phyloP scores from a whole-genome alignment of 2,888 invertebrate species.

The Cephus pygmeus region DNA sequence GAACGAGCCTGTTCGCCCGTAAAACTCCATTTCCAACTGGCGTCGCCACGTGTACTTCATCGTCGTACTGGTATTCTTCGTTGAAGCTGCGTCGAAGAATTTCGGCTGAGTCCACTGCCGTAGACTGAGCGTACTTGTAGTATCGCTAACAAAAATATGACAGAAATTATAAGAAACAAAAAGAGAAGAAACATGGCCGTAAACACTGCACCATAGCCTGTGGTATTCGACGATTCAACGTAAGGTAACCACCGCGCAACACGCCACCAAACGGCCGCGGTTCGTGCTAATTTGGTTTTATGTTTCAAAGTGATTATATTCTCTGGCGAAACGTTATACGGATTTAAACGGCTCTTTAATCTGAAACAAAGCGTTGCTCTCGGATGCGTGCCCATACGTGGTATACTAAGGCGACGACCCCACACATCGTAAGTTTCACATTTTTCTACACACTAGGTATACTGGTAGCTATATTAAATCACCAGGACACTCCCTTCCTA shows the following conservation, averaged over 20 bases:
- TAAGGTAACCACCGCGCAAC: conserved; percentile 23
- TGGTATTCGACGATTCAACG: conserved; percentile 5
- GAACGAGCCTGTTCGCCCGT: neutral
- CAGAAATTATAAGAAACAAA: conserved; percentile 32
- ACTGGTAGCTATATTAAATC: neutral
- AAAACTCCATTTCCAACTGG: neutral
- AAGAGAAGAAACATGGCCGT: conserved; percentile 10
- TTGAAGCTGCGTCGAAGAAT: neutral
- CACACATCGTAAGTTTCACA: conserved; percentile 41
- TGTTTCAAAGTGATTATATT: conserved; percentile 53
- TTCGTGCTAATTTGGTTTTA: conserved; percentile 52
- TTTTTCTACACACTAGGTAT: conserved; percentile 21
- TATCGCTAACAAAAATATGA: conserved; percentile 26
- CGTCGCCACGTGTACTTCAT: neutral
- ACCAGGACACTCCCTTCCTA: neutral
- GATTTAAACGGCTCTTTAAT: conserved; percentile 50
- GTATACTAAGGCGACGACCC: conserved; percentile 36
- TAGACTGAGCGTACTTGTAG: neutral
- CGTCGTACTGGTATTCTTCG: neutral
- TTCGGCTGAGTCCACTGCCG: neutral
- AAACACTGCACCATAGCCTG: conserved; percentile 17
- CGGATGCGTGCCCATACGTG: conserved; percentile 26
- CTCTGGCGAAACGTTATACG: conserved; percentile 47
- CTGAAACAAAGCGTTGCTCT: conserved; percentile 48
- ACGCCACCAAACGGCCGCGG: conserved; percentile 22